These are phyloP conservation scores for Silurus meridionalis DNA, from an alignment of 2,113 vertebrate genomes.

Conservation along the genomic window DNA sequence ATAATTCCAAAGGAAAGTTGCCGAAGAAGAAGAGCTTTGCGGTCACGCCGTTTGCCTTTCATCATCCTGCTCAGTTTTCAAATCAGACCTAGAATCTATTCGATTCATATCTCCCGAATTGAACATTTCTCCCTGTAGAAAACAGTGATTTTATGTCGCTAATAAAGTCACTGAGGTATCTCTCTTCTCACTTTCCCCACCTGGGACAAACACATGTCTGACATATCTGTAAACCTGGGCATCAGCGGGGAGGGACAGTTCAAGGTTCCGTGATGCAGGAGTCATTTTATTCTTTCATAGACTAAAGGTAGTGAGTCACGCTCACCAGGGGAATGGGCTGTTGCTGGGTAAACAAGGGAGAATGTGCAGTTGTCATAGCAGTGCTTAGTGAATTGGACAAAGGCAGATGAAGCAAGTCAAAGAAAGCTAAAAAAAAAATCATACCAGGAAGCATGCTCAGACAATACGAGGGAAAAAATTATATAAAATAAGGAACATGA, in stretches of 20 bases:
- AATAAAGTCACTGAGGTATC: conserved; percentile 42
- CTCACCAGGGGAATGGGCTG: conserved; percentile 42
- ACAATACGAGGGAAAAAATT: neutral
- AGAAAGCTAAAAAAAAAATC: neutral
- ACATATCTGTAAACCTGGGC: neutral
- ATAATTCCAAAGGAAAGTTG: neutral
- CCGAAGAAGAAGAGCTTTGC: neutral
- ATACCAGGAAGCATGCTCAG: neutral
- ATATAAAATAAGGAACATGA: no score
- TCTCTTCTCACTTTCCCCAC: conserved; percentile 4
- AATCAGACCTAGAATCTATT: neutral
- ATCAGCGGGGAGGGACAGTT: neutral
- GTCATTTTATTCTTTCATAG: conserved; percentile 27
- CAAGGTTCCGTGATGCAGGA: conserved; percentile 10
- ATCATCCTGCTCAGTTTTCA: conserved; percentile 28
- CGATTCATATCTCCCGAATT: neutral
- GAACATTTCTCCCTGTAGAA: conserved; percentile 26
- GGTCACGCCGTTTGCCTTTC: neutral
- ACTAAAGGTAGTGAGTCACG: neutral
- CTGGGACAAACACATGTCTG: neutral
- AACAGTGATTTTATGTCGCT: conserved; percentile 10
- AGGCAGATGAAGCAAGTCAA: neutral
- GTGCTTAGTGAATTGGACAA: conserved; percentile 4
- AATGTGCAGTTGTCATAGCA: conserved; percentile 38
- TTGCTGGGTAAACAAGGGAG: conserved; percentile 43